Conservation (phyloP, 2,797 vertebrate genomes). For the Ispidina picta region DNA sequence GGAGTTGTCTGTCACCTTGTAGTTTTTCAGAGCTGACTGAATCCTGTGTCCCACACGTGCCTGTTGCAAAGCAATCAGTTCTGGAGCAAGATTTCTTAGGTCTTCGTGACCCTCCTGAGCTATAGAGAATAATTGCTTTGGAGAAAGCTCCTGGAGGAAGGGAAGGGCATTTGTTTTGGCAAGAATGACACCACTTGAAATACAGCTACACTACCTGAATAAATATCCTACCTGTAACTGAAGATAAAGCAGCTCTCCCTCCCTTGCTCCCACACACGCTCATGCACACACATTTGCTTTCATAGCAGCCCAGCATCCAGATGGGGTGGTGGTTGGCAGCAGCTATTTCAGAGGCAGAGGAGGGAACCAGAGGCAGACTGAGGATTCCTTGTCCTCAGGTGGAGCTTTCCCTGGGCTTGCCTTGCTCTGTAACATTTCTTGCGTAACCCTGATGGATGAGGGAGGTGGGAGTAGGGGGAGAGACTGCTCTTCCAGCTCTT, state of each 20-base stretch:
- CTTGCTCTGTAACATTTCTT: not conserved
- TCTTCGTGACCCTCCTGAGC: not conserved
- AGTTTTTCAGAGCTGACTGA: not conserved
- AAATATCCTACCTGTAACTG: constrained; percentile 6
- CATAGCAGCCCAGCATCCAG: not conserved
- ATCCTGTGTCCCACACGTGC: not conserved
- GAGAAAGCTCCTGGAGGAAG: constrained; percentile 6
- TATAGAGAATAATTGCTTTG: constrained; percentile 13
- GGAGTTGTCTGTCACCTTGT: not conserved
- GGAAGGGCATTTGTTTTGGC: constrained; percentile 12
- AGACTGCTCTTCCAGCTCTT: not conserved
- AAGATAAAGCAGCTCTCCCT: not conserved
- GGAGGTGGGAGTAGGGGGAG: not conserved
- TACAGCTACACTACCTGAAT: not conserved
- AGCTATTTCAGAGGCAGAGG: not conserved
- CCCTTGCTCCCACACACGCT: accelerated
- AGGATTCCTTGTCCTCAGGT: not conserved
- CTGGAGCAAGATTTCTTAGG: not conserved
- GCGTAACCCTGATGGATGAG: not conserved
- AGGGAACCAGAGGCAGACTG: not conserved
- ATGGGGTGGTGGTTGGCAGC: not conserved
- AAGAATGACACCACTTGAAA: not conserved
- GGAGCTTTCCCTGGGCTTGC: not conserved
- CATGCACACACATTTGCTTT: not conserved
- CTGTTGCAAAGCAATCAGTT: not conserved